Evolutionary conservation across 1,140 invertebrate genomes (phyloP), one percentile per base, ranked within the genome.

Genomic region (Magallana gigas): DNA sequence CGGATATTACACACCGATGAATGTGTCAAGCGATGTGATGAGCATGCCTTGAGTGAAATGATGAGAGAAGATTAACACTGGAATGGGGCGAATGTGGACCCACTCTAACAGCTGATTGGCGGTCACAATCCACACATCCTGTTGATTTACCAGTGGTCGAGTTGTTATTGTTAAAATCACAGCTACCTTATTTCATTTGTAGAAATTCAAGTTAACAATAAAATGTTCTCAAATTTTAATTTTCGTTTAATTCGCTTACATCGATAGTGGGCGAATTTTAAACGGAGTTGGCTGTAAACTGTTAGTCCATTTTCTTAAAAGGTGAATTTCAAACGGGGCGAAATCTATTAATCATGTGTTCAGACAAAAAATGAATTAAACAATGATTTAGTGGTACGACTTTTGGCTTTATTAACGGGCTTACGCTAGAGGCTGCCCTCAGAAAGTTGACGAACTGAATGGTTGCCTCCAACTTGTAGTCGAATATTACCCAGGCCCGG

Each of bases 401-500:
- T 23, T 23, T 23, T 23, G 23, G 23, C 23, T 23, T 23, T 23
- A 23, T 23, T 23, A 23, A 23, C 23, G 36, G 5, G 64, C 83
- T 18, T 86, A 91, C 90, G 48, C 89, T 83, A 76, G 89, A 90
- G 29, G 89, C 89, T 12, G 88, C 88, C 59, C 91, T 80, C 8
- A 91, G 57, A 18, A 88, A 91, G 2, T 90, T 87, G 8, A 91
- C 58, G 58, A 91, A 91, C 62, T 91, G 58, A 9, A 83, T 68
- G 4, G 87, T 88, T n/a, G 88, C 91, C 12, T 83, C 87, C 23
- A 86, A 23, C 84, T 90, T 90, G 85, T 76, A 88, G 9, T 84
- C 80, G n/a, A n/a, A n/a, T n/a, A n/a, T n/a, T n/a, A n/a, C n/a
- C n/a, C n/a, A n/a, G n/a, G n/a, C n/a, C n/a, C n/a, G n/a, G n/a